Conservation (phyloP, 1,140 invertebrate species). For the Trichomalopsis sarcophagae region DNA sequence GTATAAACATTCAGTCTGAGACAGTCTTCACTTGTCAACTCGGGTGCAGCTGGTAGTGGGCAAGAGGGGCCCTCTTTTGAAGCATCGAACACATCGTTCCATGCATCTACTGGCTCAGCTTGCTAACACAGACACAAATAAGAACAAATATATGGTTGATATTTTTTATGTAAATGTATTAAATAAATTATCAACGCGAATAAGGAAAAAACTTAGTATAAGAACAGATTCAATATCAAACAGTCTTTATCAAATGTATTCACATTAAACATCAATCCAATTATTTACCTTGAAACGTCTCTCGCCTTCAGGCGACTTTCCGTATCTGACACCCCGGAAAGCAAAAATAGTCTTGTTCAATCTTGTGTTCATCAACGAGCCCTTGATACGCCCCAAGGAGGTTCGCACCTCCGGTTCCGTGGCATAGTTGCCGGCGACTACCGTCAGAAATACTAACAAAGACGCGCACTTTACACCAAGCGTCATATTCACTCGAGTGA, state of each 20-base stretch:
- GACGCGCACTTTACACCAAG: not conserved
- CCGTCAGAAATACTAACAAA: not conserved
- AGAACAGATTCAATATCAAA: not conserved
- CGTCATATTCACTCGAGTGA: not conserved
- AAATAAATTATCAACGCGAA: no score
- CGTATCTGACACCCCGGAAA: conserved; percentile 6
- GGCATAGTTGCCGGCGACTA: not conserved
- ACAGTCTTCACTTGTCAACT: conserved; percentile 78
- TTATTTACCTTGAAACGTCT: conserved; percentile 30
- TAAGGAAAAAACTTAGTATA: no score
- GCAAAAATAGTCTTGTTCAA: conserved; percentile 21
- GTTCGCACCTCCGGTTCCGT: not conserved
- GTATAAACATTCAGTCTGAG: conserved; percentile 81
- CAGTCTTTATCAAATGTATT: no score
- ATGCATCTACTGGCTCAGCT: conserved; percentile 73
- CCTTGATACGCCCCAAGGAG: not conserved
- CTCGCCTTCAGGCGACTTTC: conserved; percentile 26
- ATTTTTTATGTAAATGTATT: no score
- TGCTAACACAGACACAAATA: not conserved
- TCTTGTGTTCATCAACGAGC: not conserved
- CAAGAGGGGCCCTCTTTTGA: conserved; percentile 68
- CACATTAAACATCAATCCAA: no score
- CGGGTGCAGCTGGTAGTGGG: conserved; percentile 42
- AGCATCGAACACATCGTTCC: conserved; percentile 69
- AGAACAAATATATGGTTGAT: no score